Percentiles rank a stretch among this genome's conserved stretches.
phyloP scores from a whole-genome alignment of 1,140 invertebrate genomes.

The Probaryconus sp. region DNA sequence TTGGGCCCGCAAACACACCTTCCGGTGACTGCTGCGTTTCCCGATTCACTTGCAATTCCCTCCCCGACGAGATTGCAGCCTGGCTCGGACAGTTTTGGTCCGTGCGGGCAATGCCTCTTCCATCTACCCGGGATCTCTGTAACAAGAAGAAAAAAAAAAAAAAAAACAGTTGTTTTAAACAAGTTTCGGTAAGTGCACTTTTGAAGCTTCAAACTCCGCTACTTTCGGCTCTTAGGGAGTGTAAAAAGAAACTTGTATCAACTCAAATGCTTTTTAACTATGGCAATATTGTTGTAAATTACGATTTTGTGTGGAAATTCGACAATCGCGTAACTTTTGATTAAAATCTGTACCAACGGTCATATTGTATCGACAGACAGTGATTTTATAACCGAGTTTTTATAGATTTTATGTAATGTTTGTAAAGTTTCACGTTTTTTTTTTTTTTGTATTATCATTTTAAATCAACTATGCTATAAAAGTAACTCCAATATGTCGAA shows the following conservation, averaged over 20 bases:
- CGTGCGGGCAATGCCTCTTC: slow-evolving; percentile 71
- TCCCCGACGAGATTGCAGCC: slow-evolving; percentile 75
- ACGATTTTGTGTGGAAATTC: background rate
- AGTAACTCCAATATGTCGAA: too few relatives aligned
- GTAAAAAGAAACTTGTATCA: slow-evolving; percentile 19
- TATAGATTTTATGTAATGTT: too few relatives aligned
- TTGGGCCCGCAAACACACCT: slow-evolving; percentile 73
- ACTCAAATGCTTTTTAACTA: slow-evolving; percentile 19
- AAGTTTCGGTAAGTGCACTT: slow-evolving; percentile 40
- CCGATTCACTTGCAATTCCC: slow-evolving; percentile 50
- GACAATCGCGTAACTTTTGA: background rate
- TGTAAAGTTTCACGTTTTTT: too few relatives aligned
- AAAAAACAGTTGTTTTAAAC: slow-evolving; percentile 27
- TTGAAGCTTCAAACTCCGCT: slow-evolving; percentile 25
- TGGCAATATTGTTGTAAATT: slow-evolving; percentile 13
- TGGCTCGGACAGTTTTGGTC: slow-evolving; percentile 68
- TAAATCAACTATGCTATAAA: too few relatives aligned
- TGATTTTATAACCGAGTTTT: too few relatives aligned
- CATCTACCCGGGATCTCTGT: slow-evolving; percentile 74
- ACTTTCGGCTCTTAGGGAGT: slow-evolving; percentile 8
- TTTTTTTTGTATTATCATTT: too few relatives aligned
- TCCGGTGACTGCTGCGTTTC: slow-evolving; percentile 61
- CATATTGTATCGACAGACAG: too few relatives aligned
- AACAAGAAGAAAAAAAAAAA: too few relatives aligned
- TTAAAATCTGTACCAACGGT: background rate